Conservation (phyloP, 1,140 invertebrate species). For the Plectus sambesii region DNA sequence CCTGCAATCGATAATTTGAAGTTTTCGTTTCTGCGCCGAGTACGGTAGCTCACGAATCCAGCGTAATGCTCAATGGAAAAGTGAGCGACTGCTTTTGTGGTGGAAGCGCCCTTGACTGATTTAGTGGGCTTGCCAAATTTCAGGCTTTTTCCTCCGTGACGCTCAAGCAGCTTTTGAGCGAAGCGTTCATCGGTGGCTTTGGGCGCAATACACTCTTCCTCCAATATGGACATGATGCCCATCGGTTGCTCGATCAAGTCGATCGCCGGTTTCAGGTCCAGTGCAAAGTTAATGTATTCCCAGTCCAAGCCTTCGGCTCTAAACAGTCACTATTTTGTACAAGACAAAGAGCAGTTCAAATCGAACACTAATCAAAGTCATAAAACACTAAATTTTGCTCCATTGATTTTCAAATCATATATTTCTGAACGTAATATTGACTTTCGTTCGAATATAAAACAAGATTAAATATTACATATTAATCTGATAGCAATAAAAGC, state of each 20-base stretch:
- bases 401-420: no score
- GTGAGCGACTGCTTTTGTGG: constrained; percentile 85
- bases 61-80: constrained; percentile 97
- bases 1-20: no score
- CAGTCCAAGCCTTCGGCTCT: constrained; percentile 58
- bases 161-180: constrained; percentile 86
- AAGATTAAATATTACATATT: no score
- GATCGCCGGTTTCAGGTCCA: constrained; percentile 94
- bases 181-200: constrained; percentile 95
- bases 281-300: constrained; percentile 97
- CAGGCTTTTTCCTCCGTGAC: constrained; percentile 66
- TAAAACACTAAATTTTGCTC: no score
- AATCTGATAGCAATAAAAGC: no score
- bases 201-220: constrained; percentile 99
- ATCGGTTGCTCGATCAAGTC: constrained; percentile 97
- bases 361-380: no score
- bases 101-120: constrained; percentile 81
- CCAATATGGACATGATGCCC: constrained; percentile 98
- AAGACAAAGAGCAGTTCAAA: no score
- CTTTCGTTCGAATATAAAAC: no score
- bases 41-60: constrained; percentile 73
- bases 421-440: no score
- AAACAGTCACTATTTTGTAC: no score
- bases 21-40: no score
- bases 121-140: constrained; percentile 98